Percentiles rank a stretch among this genome's conserved stretches.
phyloP scores from a whole-genome alignment of 2,113 vertebrate species.

The Symphodus melops region DNA sequence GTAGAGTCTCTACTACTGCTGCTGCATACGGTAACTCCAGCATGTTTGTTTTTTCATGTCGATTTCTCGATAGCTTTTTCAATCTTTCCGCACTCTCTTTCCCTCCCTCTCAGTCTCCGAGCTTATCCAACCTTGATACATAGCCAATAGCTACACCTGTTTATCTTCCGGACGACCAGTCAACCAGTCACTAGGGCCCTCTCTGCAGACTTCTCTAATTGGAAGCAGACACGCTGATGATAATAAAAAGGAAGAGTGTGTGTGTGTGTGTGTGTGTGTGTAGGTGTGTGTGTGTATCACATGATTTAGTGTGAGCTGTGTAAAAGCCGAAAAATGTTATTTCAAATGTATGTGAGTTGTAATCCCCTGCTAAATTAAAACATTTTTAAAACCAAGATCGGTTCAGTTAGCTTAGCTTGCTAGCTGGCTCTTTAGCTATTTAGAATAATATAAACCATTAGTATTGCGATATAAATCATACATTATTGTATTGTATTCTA shows the following conservation, averaged over 20 bases:
- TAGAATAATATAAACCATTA: not conserved
- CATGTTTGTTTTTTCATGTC: conserved; percentile 51
- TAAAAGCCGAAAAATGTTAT: conserved; percentile 24
- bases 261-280: conserved; percentile 1
- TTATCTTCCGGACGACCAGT: conserved; percentile 70
- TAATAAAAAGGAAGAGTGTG: conserved; percentile 52
- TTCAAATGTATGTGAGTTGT: conserved; percentile 25
- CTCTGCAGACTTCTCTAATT: conserved; percentile 71
- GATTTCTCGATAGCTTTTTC: conserved; percentile 37
- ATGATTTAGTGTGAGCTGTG: conserved; percentile 23
- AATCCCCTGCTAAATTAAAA: not conserved
- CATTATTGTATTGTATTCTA: too few relatives aligned
- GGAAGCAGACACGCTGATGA: conserved; percentile 69
- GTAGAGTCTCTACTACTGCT: conserved; percentile 58
- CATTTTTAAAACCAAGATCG: not conserved
- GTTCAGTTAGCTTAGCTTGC: not conserved
- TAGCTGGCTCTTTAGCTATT: not conserved
- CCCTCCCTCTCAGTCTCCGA: conserved; percentile 34
- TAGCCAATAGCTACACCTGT: conserved; percentile 75
- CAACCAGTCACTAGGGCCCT: conserved; percentile 69
- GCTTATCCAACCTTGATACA: conserved; percentile 73
- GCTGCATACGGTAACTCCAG: conserved; percentile 44
- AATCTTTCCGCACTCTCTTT: conserved; percentile 11
- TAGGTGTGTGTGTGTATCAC: conserved; percentile 9
- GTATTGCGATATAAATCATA: too few relatives aligned